Evolutionary conservation across 2,113 vertebrate species (phyloP), one percentile per base, ranked within the genome.

Genomic region (Cepphus grylle): DNA sequence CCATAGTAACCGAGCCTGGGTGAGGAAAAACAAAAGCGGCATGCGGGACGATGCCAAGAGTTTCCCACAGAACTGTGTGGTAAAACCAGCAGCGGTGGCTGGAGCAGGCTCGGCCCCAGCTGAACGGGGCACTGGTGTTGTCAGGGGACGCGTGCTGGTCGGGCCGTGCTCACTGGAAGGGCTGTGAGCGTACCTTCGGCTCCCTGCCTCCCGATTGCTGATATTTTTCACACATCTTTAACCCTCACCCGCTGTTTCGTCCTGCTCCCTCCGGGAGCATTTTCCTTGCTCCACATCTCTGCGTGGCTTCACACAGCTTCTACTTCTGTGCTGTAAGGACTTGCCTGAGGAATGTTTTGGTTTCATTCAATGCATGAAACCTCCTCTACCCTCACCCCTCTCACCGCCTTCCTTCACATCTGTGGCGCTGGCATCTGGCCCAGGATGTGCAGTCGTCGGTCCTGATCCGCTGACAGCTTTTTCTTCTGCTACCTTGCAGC

Each of bases 91-190:
- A 14, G 53, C 8, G 3, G 3, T 6, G 76, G 26, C 2, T 14
- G 58, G 63, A 56, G 63, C n/a, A 7, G 66, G 52, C 71, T 76
- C 0, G 2, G 53, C 40, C 62, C 19, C 49, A 13, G 53, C 32
- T 25, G 5, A n/a, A 29, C n/a, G 2, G 53, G 74, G 25, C 13
- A 43, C 59, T 63, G 50, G 45, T 30, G 59, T 2, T 52, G 38
- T 26, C 23, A 1, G 1, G 6, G 56, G 47, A 7, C 2, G 7
- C 2, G 0, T 4, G 45, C 65, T 85, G 81, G 55, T 82, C 61
- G 2, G 62, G 7, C 59, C 5, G 26, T 0, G 14, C 47, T 52
- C 7, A 0, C 78, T n/a, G 17, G 73, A 21, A 67, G 52, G 55
- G 29, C 2, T 36, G 30, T 1, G 90, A 26, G 53, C 0, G 45